These are phyloP conservation scores for Melipona bicolor DNA, from an alignment of 2,888 invertebrate genomes.

Conservation along the genomic window DNA sequence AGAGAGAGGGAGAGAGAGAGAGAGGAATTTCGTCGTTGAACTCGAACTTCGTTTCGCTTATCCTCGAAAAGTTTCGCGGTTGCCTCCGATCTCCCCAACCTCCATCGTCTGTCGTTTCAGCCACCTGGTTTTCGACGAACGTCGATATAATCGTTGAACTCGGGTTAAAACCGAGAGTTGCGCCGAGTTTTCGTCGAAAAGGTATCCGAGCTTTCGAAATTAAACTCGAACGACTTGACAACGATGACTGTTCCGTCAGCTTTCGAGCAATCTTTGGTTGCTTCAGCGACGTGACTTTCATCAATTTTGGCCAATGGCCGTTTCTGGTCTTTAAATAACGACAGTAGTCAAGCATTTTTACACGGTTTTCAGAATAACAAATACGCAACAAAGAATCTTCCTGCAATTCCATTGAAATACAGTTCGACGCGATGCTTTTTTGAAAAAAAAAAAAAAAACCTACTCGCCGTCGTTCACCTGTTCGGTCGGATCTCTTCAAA, in stretches of 20 bases:
- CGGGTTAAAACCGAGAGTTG: too few relatives aligned
- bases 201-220: neutral
- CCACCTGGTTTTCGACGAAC: conserved; percentile 26
- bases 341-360: neutral
- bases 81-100: neutral
- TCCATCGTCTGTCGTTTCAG: conserved; percentile 34
- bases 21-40: conserved; percentile 48
- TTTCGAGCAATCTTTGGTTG: too few relatives aligned
- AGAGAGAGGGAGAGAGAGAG: neutral
- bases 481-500: neutral
- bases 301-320: neutral
- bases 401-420: neutral
- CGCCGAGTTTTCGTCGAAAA: neutral
- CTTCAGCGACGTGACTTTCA: too few relatives aligned
- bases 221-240: neutral
- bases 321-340: neutral
- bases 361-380: too few relatives aligned
- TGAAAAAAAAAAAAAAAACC: too few relatives aligned
- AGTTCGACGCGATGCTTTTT: neutral
- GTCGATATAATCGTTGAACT: neutral
- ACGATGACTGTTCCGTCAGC: neutral
- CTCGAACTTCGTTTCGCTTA: conserved; percentile 50
- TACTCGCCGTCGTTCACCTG: neutral
- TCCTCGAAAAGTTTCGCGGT: conserved; percentile 44
- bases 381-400: too few relatives aligned